Conservation (phyloP, 2,113 vertebrate genomes). For the Proteles cristata region DNA sequence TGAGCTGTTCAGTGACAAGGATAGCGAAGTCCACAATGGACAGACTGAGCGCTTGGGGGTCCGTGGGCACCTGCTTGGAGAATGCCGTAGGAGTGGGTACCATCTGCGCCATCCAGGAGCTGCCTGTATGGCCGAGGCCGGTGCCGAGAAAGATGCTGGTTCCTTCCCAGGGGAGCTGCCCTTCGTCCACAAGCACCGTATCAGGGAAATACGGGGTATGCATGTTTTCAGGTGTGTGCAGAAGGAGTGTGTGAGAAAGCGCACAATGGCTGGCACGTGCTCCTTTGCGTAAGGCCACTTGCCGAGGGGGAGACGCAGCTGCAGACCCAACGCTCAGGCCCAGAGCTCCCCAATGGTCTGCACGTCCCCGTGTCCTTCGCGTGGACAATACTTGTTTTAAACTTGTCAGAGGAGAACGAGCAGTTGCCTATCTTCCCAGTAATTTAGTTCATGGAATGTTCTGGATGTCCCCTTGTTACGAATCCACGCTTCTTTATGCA, state of each 20-base stretch:
- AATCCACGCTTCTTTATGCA: conserved; percentile 69
- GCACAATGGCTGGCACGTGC: fast-evolving
- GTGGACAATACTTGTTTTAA: background rate
- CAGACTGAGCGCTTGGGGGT: background rate
- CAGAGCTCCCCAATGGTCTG: background rate
- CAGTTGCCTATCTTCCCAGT: conserved; percentile 48
- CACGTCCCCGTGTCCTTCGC: background rate
- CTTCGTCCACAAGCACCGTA: fast-evolving
- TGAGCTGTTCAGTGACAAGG: fast-evolving
- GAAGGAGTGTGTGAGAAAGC: no score
- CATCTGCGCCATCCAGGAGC: background rate
- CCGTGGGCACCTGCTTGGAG: no score
- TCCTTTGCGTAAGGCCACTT: fast-evolving
- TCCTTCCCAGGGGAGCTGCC: background rate
- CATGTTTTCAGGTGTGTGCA: fast-evolving
- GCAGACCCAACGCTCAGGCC: background rate
- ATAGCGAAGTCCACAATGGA: fast-evolving
- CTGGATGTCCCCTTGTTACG: conserved; percentile 28
- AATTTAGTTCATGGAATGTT: conserved; percentile 73
- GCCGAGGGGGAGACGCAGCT: fast-evolving
- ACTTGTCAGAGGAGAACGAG: conserved; percentile 38
- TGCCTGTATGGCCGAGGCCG: fast-evolving
- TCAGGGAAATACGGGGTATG: fast-evolving
- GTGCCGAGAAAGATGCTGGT: fast-evolving
- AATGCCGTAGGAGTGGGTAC: background rate